Percentiles rank a stretch among this genome's conserved stretches.
Conservation (phyloP, 2,888 invertebrate genomes). For the Dasypogon diadema region DNA sequence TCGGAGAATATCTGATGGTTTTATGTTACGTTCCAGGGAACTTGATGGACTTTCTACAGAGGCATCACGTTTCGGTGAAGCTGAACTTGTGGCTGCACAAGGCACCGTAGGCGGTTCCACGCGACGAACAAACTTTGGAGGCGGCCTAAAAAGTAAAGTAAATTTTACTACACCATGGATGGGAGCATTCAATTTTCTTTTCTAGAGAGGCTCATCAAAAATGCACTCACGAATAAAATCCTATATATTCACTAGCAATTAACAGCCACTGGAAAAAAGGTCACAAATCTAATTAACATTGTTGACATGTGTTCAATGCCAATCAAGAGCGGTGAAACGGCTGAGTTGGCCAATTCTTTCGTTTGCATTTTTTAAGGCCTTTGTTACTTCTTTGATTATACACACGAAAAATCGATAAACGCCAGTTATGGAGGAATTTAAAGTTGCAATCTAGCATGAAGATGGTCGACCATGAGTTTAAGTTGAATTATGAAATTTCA, state of each 20-base stretch:
- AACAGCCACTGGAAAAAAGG: conserved; percentile 49
- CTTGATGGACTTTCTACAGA: conserved; percentile 59
- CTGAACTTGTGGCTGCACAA: conserved; percentile 51
- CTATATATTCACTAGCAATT: conserved; percentile 10
- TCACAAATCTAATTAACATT: conserved; percentile 58
- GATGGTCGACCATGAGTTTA: background rate
- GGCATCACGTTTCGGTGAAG: conserved; percentile 61
- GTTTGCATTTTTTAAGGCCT: background rate
- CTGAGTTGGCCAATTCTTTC: conserved; percentile 24
- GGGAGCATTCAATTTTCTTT: background rate
- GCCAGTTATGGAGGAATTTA: background rate
- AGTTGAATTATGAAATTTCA: no score
- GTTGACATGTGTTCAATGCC: conserved; percentile 53
- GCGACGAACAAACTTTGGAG: conserved; percentile 75
- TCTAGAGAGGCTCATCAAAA: background rate
- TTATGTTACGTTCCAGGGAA: conserved; percentile 68
- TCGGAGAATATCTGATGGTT: conserved; percentile 68
- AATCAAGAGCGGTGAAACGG: conserved; percentile 22
- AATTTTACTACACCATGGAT: background rate
- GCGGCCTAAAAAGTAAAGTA: conserved; percentile 69
- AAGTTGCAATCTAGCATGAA: background rate
- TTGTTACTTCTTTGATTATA: background rate
- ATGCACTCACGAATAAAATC: conserved; percentile 1
- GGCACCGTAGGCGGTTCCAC: conserved; percentile 72
- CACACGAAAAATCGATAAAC: background rate